Evolutionary conservation across 2,888 invertebrate genomes (phyloP).

Genomic region (Flexamia atlantica): DNA sequence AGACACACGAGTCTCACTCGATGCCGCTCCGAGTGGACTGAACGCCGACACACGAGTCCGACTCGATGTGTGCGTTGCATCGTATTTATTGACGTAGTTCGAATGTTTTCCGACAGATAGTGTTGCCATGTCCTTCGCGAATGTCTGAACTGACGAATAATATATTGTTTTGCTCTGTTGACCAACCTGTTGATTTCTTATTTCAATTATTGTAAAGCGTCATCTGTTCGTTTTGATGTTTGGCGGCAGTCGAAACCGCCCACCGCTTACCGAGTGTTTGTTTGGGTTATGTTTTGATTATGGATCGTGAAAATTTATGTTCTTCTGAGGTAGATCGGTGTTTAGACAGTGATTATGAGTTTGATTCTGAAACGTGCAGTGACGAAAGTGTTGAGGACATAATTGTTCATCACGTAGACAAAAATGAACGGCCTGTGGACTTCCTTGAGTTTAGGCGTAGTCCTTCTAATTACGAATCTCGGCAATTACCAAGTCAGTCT

Average conservation of each 20-base stretch:
- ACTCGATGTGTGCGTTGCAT: constrained; percentile 7
- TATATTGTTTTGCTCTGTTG: not conserved
- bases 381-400: constrained; percentile 13
- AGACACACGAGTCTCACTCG: no score
- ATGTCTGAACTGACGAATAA: not conserved
- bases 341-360: no score
- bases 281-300: not conserved
- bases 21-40: no score
- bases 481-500: constrained; percentile 11
- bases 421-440: constrained; percentile 16
- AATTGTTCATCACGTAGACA: constrained; percentile 13
- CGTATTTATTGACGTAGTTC: not conserved
- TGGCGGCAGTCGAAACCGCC: not conserved
- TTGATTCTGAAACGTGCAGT: not conserved
- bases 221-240: not conserved
- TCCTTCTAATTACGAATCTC: not conserved
- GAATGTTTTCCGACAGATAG: not conserved
- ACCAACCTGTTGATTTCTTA: not conserved
- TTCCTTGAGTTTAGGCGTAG: constrained; percentile 22
- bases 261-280: not conserved
- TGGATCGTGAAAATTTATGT: not conserved
- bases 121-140: not conserved
- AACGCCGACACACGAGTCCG: constrained; percentile 2
- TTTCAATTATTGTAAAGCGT: constrained; percentile 22
- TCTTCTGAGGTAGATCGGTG: no score